Evolutionary conservation across 2,888 invertebrate species (phyloP).

Genomic region (Limnephilus rhombicus): DNA sequence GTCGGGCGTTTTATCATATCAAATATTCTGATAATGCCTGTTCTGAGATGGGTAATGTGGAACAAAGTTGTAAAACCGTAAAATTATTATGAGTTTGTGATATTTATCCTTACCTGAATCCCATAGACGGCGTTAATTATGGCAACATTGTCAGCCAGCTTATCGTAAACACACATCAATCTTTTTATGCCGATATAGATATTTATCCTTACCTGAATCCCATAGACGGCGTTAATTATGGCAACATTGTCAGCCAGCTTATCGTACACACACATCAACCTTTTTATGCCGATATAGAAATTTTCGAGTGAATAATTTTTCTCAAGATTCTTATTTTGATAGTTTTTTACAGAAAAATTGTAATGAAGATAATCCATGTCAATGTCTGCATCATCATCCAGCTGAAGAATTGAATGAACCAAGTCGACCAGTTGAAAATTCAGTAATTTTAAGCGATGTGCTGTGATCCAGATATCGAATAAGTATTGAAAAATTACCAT

Average conservation of each 20-base stretch:
- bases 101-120: neutral
- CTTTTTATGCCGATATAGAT: neutral
- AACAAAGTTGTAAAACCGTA: no score
- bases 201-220: neutral
- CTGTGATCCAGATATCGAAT: neutral
- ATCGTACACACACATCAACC: neutral
- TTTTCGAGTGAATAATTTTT: neutral
- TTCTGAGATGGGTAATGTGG: no score
- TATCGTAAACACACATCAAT: constrained; percentile 3
- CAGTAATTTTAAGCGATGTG: neutral
- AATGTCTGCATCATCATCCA: neutral
- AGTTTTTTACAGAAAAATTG: neutral
- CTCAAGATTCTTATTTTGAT: neutral
- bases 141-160: neutral
- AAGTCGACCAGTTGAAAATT: neutral
- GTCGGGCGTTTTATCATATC: no score
- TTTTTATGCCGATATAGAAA: neutral
- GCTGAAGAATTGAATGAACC: neutral
- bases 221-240: neutral
- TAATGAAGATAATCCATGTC: neutral
- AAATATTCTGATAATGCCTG: no score
- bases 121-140: neutral
- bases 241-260: constrained; percentile 2
- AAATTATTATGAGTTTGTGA: neutral
- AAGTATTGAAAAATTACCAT: neutral